Conservation (phyloP, 2,113 vertebrate species). For the Podocnemis expansa region DNA sequence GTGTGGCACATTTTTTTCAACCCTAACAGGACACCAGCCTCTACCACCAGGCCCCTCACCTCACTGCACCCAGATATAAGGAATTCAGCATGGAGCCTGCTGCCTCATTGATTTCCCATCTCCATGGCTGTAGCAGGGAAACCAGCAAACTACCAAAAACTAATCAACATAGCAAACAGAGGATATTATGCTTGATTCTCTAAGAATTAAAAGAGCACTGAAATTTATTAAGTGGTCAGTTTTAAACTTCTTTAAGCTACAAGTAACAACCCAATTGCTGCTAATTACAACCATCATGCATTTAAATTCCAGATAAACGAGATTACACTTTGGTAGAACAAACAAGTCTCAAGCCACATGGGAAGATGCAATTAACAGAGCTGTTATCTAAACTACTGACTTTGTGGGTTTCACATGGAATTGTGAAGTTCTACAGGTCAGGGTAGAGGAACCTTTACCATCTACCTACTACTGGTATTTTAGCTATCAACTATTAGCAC, state of each 20-base stretch:
- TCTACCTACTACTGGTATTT: background rate
- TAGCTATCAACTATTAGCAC: too few relatives aligned
- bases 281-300: constrained; percentile 23
- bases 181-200: too few relatives aligned
- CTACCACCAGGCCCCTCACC: too few relatives aligned
- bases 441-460: background rate
- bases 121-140: too few relatives aligned
- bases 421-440: background rate
- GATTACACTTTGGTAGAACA: background rate
- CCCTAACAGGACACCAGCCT: too few relatives aligned
- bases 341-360: background rate
- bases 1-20: too few relatives aligned
- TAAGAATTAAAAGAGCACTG: background rate
- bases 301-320: background rate
- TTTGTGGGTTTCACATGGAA: background rate
- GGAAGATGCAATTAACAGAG: background rate
- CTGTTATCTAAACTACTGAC: background rate
- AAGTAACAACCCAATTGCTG: background rate
- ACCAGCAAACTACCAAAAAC: too few relatives aligned
- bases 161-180: too few relatives aligned
- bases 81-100: too few relatives aligned
- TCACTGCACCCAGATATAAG: too few relatives aligned
- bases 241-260: constrained; percentile 45
- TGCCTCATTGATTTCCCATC: too few relatives aligned
- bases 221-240: constrained; percentile 17